Evolutionary conservation across 2,113 vertebrate species (phyloP), one percentile per base, ranked within the genome.

Genomic region (Chaetodon auriga): DNA sequence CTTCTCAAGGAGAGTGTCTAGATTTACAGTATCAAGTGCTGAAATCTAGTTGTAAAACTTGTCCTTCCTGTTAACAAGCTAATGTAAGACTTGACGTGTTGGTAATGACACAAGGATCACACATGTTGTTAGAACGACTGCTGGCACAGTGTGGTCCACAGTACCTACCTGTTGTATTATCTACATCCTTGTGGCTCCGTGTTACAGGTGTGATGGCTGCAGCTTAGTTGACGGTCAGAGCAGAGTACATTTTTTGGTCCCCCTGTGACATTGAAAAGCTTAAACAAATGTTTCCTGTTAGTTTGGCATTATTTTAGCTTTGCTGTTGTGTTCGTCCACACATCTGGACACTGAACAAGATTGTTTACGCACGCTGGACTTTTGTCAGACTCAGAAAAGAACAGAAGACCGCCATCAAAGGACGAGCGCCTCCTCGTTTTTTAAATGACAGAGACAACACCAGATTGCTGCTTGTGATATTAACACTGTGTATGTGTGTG

Each of bases 21-120:
- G 0, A 49, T 74, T 82, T 66, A 78, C 36, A 82, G 66, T 69
- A 41, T 8, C 1, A 5, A 61, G 25, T 25, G 13, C 41, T 80
- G 75, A 78, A 73, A 49, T n/a, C 19, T 72, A 13, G 71, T 35
- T 54, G 19, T 65, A 76, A 57, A 69, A 41, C 36, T 78, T 72
- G 45, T 61, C 53, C 81, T 78, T 83, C 61, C 72, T 80, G 35
- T 14, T 87, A 78, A 58, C 76, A 68, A 69, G 60, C 46, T 54
- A 51, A 58, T 64, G 19, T 9, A 78, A 48, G 23, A 73, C 63
- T 35, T 64, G 5, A 55, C 43, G 74, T 78, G 4, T 78, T 82
- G 25, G 62, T 49, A 10, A 72, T 63, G 81, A 68, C 62, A 78
- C 30, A 46, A 7, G 6, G 58, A 45, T 66, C 69, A 58, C 7